A percentile compares a stretch with the other conserved stretches of the same genome.
Evolutionary conservation across 2,888 invertebrate species (phyloP).

Genomic region (Cryptosula pallasiana): DNA sequence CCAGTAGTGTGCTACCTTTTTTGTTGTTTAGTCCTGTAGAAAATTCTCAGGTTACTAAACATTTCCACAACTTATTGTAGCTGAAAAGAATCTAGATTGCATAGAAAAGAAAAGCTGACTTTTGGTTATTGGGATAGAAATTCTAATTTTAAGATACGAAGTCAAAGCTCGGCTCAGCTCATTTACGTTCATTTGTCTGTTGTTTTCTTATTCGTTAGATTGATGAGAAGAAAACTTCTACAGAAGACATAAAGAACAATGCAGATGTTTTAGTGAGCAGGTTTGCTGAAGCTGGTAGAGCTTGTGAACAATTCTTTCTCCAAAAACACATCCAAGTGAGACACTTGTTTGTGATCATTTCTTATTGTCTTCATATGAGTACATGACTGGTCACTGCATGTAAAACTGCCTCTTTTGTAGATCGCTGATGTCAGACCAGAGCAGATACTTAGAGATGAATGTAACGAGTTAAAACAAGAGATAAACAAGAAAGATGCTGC

Average conservation of each 20-base stretch:
- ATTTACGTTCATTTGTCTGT: too few relatives aligned
- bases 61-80: too few relatives aligned
- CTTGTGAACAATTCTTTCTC: constrained; percentile 17
- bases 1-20: too few relatives aligned
- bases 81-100: too few relatives aligned
- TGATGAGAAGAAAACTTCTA: constrained; percentile 5
- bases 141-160: too few relatives aligned
- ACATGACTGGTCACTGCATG: too few relatives aligned
- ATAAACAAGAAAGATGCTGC: constrained; percentile 14
- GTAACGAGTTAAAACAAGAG: constrained; percentile 19
- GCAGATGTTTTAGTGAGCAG: constrained; percentile 3
- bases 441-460: constrained; percentile 23
- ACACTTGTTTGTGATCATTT: background rate
- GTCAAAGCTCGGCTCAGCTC: too few relatives aligned
- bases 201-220: too few relatives aligned
- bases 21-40: too few relatives aligned
- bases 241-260: constrained; percentile 10
- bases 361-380: background rate
- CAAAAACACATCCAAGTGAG: constrained; percentile 19
- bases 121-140: too few relatives aligned
- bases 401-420: background rate
- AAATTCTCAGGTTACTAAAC: too few relatives aligned
- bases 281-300: constrained; percentile 16
- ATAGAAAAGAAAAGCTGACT: too few relatives aligned
- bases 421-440: constrained; percentile 12